Evolutionary conservation across 2,113 vertebrate species (phyloP).

Genomic region (Anolis sagrei): DNA sequence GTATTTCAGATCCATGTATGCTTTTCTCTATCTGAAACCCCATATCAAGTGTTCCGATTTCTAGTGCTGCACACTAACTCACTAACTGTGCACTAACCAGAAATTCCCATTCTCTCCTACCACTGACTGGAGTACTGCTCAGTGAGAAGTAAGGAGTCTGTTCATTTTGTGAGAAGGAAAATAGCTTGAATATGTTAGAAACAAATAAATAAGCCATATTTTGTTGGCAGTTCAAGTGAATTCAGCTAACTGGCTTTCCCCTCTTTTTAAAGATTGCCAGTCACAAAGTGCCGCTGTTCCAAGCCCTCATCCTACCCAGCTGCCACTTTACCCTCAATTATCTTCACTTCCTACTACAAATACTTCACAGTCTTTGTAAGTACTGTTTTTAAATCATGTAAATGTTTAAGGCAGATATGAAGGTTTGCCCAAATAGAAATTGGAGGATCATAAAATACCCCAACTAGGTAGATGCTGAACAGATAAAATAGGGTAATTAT

Average conservation of each 20-base stretch:
- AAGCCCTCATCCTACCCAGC: slow-evolving; percentile 51
- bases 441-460: not conserved
- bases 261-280: slow-evolving; percentile 66
- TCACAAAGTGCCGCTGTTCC: slow-evolving; percentile 55
- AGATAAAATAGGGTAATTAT: not conserved
- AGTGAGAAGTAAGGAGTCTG: no score
- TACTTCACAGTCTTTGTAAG: slow-evolving; percentile 71
- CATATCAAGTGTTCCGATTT: no score
- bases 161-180: not conserved
- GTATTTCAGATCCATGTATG: not conserved
- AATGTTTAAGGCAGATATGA: not conserved
- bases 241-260: slow-evolving; percentile 25
- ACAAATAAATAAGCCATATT: no score
- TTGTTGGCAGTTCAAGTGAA: no score
- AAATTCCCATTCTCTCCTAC: no score
- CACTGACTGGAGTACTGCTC: no score
- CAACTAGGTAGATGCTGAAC: not conserved
- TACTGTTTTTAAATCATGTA: slow-evolving; percentile 33
- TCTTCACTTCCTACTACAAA: slow-evolving; percentile 62
- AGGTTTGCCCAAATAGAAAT: not conserved
- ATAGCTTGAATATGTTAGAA: no score
- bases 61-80: no score
- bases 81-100: no score
- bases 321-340: slow-evolving; percentile 60
- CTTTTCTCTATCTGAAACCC: no score